Conservation (phyloP, 1,140 invertebrate genomes). For the Macrocentrus cingulum region DNA sequence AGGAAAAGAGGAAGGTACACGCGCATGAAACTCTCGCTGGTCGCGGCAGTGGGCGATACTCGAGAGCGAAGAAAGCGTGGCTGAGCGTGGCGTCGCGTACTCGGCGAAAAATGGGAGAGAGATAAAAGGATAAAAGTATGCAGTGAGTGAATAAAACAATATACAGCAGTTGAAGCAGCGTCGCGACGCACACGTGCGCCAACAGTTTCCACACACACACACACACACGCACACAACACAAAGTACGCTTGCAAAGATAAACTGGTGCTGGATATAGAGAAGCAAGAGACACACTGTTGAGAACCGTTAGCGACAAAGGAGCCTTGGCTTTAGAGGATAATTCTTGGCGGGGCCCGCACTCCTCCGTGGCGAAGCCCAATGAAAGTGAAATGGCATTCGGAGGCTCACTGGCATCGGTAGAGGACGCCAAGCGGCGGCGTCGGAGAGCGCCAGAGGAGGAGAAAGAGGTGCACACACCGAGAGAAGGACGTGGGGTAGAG, state of each 20-base stretch:
- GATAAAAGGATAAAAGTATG: conserved; percentile 23
- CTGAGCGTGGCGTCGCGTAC: no score
- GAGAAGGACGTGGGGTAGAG: conserved; percentile 27
- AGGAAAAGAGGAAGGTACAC: conserved; percentile 13
- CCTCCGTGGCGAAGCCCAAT: conserved; percentile 58
- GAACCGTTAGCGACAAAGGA: conserved; percentile 10
- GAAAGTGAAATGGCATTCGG: conserved; percentile 61
- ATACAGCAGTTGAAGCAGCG: conserved; percentile 14
- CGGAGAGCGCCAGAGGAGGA: conserved; percentile 11
- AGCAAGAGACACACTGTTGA: background rate
- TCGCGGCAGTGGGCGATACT: conserved; percentile 24
- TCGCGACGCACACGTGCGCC: conserved; percentile 25
- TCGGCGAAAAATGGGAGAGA: conserved; percentile 25
- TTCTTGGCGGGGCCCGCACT: conserved; percentile 55
- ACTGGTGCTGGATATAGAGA: background rate
- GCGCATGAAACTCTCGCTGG: conserved; percentile 10
- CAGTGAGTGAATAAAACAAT: conserved; percentile 13
- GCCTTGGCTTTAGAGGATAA: conserved; percentile 39
- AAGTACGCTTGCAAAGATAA: background rate
- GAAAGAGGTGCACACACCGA: conserved; percentile 9
- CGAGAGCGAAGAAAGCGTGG: conserved; percentile 29
- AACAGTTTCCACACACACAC: background rate
- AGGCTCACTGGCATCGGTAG: conserved; percentile 38
- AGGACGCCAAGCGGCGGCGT: conserved; percentile 39
- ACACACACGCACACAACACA: background rate